Evolutionary conservation across 2,113 vertebrate genomes (phyloP), one percentile per base, ranked within the genome.

Genomic region (Polypterus bichir): DNA sequence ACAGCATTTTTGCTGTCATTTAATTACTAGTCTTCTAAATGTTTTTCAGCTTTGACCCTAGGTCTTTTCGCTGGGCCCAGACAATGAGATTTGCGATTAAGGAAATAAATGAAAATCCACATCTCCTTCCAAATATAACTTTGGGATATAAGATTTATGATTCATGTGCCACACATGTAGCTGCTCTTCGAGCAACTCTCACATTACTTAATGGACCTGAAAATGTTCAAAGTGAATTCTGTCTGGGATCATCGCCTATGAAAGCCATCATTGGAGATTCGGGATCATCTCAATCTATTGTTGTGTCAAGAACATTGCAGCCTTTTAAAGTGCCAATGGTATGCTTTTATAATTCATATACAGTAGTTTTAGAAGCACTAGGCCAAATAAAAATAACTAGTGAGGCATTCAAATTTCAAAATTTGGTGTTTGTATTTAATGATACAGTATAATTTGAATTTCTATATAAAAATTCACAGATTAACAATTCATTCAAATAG

Each of bases 261-360:
- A 11, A 59, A 44, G 66, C 46, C 4, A 60, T 67, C 44, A 47
- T 64, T 57, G 66, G 62, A 9, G 66, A 67, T 5, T 64, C 66
- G 44, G 66, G 66, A 48, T 67, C 66, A 49, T 55, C 58, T 4
- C 66, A 64, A 49, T 67, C 66, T 7, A 64, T 67, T 57, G 9
- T 55, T 9, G 47, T 64, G 49, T 55, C 66, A 52, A 54, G 62
- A 48, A 44, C 62, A 55, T 54, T 67, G 7, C 52, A 59, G 46
- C 58, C 66, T 6, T 67, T 67, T 49, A 63, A 59, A 57, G 61
- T 67, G 49, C 58, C 66, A 51, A 64, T 67, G 66, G 66, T 67
- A 61, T 9, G 11, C 46, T 7, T 44, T n/a, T 44, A 4, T n/a
- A 8, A 49, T 57, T 54, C 64, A 65, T 57, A 46, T 65, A 27